phyloP scores from a whole-genome alignment of 1,140 invertebrate species.

The Leptinotarsa defecta region DNA sequence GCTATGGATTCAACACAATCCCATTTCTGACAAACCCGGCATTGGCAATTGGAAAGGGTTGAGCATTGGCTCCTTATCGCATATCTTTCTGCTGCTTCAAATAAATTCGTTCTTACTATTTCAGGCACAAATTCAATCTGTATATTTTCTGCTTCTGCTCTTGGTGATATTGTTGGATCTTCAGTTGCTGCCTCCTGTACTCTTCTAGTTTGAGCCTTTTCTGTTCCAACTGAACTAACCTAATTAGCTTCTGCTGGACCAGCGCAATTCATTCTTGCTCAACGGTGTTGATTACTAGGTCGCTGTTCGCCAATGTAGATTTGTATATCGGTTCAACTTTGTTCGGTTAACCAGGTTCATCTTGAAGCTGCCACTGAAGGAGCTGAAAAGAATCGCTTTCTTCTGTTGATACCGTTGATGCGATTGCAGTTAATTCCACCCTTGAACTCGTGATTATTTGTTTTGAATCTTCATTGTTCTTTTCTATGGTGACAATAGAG shows the following conservation, averaged over 20 bases:
- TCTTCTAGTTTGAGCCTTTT: constrained; percentile 54
- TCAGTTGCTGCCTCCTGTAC: constrained; percentile 54
- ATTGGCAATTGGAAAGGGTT: constrained; percentile 44
- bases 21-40: constrained; percentile 33
- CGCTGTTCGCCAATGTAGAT: constrained; percentile 38
- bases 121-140: constrained; percentile 26
- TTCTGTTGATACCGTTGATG: constrained; percentile 63
- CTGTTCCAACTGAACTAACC: neutral
- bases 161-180: constrained; percentile 53
- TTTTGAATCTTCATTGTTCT: constrained; percentile 36
- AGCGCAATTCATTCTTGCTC: constrained; percentile 29
- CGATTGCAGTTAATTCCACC: constrained; percentile 55
- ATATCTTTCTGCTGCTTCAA: constrained; percentile 59
- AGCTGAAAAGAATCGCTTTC: constrained; percentile 65
- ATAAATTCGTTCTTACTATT: constrained; percentile 71
- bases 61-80: constrained; percentile 54
- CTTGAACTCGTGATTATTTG: constrained; percentile 45
- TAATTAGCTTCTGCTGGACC: constrained; percentile 1
- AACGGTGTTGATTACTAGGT: constrained; percentile 29
- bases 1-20: constrained; percentile 7
- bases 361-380: constrained; percentile 80
- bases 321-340: constrained; percentile 73
- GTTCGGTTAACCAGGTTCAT: constrained; percentile 73
- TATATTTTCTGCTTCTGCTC: constrained; percentile 73
- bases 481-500: constrained; percentile 42